Conservation (phyloP, 2,113 vertebrate species). For the Leptodactylus fuscus region DNA sequence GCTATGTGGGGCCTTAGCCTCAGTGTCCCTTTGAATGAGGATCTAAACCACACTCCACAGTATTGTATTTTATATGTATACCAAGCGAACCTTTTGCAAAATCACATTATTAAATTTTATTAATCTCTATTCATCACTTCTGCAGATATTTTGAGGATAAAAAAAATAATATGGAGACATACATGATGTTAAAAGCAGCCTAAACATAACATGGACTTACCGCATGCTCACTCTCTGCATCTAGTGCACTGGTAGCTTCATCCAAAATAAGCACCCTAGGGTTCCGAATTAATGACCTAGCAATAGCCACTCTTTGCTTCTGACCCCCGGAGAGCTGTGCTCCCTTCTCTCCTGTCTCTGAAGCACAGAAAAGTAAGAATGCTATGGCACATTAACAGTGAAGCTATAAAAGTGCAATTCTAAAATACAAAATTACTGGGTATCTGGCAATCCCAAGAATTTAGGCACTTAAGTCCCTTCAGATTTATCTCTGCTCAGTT, state of each 20-base stretch:
- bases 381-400: neutral
- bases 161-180: neutral
- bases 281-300: slow-evolving; percentile 87
- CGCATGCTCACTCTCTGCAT: slow-evolving; percentile 90
- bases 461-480: too few relatives aligned
- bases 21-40: too few relatives aligned
- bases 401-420: neutral
- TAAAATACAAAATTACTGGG: too few relatives aligned
- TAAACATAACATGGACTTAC: slow-evolving; percentile 71
- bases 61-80: too few relatives aligned
- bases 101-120: too few relatives aligned
- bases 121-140: too few relatives aligned
- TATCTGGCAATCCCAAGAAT: too few relatives aligned
- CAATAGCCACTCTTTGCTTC: slow-evolving; percentile 95
- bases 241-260: slow-evolving; percentile 93
- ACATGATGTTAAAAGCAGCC: neutral
- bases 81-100: too few relatives aligned
- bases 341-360: slow-evolving; percentile 94
- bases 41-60: too few relatives aligned
- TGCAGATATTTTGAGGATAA: too few relatives aligned
- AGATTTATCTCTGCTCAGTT: too few relatives aligned
- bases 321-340: slow-evolving; percentile 93
- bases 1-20: too few relatives aligned
- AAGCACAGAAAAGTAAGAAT: slow-evolving; percentile 16
- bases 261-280: slow-evolving; percentile 91